Evolutionary conservation across 1,140 invertebrate species (phyloP).

Genomic region (Eriocheir sinensis): DNA sequence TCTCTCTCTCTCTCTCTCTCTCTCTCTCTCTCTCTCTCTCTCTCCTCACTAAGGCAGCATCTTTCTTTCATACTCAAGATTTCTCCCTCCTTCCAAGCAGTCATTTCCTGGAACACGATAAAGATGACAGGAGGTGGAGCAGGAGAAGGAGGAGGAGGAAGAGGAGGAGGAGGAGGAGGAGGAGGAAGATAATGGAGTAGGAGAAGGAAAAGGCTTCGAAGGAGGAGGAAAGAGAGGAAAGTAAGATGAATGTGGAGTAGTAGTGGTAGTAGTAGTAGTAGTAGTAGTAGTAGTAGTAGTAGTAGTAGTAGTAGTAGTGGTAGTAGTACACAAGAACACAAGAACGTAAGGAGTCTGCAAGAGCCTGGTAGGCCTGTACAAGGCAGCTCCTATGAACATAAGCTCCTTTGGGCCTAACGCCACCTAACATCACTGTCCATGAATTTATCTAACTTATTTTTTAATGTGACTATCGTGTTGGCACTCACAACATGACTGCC

Average conservation of each 20-base stretch:
- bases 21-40: not conserved
- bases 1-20: not conserved
- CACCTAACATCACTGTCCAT: too few relatives aligned
- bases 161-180: constrained; percentile 18
- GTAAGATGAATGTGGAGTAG: too few relatives aligned
- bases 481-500: too few relatives aligned
- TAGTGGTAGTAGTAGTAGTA: too few relatives aligned
- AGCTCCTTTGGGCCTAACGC: too few relatives aligned
- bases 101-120: not conserved
- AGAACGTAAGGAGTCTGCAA: too few relatives aligned
- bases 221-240: not conserved
- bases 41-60: not conserved
- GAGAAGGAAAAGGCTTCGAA: not conserved
- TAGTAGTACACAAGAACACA: too few relatives aligned
- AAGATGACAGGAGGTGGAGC: not conserved
- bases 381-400: too few relatives aligned
- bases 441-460: too few relatives aligned
- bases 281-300: not conserved
- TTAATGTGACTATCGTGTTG: too few relatives aligned
- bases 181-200: too few relatives aligned
- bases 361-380: too few relatives aligned
- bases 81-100: not conserved
- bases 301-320: not conserved
- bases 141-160: not conserved
- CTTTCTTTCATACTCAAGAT: not conserved